Evolutionary conservation across 2,797 vertebrate species (phyloP).

Genomic region (Lutjanus argentimaculatus): DNA sequence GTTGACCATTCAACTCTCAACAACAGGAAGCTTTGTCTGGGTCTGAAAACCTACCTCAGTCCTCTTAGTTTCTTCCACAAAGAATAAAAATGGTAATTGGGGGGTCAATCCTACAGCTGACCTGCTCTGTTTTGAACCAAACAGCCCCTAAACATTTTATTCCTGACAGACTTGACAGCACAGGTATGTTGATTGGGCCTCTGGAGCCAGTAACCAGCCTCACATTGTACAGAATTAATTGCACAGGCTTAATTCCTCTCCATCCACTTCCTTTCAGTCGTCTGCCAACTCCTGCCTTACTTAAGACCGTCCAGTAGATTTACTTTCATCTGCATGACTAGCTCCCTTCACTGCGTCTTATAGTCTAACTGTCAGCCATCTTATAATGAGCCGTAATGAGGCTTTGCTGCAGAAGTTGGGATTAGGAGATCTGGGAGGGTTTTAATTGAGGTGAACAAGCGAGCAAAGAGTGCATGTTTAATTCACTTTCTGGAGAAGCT

Average conservation of each 20-base stretch:
- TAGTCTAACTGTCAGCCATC: constrained; percentile 63
- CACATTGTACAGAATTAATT: constrained; percentile 52
- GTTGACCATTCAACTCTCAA: constrained; percentile 20
- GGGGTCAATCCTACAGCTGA: constrained; percentile 59
- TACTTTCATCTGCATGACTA: constrained; percentile 65
- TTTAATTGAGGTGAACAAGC: constrained; percentile 60
- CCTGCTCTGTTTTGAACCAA: constrained; percentile 49
- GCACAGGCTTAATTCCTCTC: constrained; percentile 53
- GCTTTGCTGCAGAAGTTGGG: constrained; percentile 58
- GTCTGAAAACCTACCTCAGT: neutral
- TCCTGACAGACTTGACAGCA: constrained; percentile 47
- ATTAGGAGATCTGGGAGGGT: constrained; percentile 56
- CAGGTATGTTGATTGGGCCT: constrained; percentile 67
- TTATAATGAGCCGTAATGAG: constrained; percentile 77
- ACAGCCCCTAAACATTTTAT: constrained; percentile 30
- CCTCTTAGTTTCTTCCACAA: constrained; percentile 9
- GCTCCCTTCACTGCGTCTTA: constrained; percentile 43
- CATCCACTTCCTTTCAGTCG: constrained; percentile 39
- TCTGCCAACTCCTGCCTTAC: constrained; percentile 40
- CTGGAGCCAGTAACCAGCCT: constrained; percentile 28
- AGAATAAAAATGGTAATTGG: constrained; percentile 47
- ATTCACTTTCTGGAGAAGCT: constrained; percentile 58
- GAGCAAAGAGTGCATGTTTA: constrained; percentile 47
- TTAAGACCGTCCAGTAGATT: constrained; percentile 49
- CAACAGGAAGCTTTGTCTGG: constrained; percentile 31